Evolutionary conservation across 2,797 vertebrate species (phyloP).

Genomic region (Tinamus major): DNA sequence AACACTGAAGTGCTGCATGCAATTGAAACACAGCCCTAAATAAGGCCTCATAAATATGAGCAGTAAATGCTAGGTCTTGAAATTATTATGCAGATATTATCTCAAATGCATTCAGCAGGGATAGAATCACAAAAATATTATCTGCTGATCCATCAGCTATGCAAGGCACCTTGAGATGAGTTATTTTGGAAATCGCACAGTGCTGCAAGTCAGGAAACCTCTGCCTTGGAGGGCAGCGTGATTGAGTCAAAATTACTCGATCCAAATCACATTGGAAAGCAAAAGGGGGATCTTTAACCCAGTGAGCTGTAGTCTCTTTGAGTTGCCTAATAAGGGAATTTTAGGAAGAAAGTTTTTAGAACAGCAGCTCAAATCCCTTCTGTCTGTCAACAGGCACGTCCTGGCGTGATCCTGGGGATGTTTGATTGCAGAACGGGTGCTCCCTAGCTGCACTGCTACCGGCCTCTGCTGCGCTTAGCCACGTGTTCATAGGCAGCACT

Average conservation of each 20-base stretch:
- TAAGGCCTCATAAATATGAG: not conserved
- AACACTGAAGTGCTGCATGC: not conserved
- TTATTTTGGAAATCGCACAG: not conserved
- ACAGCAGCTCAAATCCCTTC: not conserved
- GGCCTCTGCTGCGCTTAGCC: not conserved
- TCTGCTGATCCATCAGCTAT: not conserved
- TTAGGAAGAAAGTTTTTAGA: not conserved
- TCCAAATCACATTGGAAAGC: not conserved
- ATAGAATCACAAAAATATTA: not conserved
- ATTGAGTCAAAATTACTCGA: not conserved
- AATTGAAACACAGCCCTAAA: slow-evolving; percentile 38
- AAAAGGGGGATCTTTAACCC: not conserved
- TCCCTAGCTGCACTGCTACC: not conserved
- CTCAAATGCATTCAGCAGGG: not conserved
- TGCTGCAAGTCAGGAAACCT: not conserved
- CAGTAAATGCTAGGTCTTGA: not conserved
- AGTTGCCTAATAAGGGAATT: not conserved
- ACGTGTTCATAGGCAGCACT: not conserved
- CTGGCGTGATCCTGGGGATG: not conserved
- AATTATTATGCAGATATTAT: not conserved
- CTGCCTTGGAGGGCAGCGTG: not conserved
- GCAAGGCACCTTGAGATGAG: not conserved
- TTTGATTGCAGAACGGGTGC: not conserved
- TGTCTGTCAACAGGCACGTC: accelerated
- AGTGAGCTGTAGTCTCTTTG: not conserved